These are phyloP conservation scores for Aphelinus atriplicis DNA, from an alignment of 1,140 invertebrate genomes.

Conservation along the genomic window DNA sequence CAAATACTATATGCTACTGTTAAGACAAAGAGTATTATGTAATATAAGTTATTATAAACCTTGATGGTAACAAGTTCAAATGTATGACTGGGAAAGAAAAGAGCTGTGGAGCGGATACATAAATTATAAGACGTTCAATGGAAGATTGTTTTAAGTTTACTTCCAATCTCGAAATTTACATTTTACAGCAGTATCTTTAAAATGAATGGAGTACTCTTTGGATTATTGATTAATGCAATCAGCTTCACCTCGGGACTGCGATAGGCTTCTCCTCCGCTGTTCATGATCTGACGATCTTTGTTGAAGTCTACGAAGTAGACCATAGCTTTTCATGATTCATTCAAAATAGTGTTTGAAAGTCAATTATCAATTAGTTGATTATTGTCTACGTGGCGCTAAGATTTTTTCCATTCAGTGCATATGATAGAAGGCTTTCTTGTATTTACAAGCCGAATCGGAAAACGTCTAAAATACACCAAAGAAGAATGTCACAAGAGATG, in stretches of 20 bases:
- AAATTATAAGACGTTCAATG: conserved; percentile 37
- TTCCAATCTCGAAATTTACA: conserved; percentile 50
- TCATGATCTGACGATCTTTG: too few relatives aligned
- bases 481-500: conserved; percentile 27
- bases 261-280: conserved; percentile 18
- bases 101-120: conserved; percentile 16
- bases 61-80: neutral
- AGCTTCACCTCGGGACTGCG: conserved; percentile 41
- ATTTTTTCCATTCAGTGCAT: conserved; percentile 17
- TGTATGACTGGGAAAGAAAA: conserved; percentile 19
- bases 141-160: conserved; percentile 47
- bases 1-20: conserved; percentile 18
- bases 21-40: conserved; percentile 15
- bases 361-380: conserved; percentile 22
- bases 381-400: conserved; percentile 45
- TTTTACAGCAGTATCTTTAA: conserved; percentile 50
- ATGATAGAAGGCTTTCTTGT: conserved; percentile 39
- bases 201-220: conserved; percentile 44
- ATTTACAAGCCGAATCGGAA: conserved; percentile 43
- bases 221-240: conserved; percentile 42
- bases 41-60: conserved; percentile 16
- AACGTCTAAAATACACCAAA: conserved; percentile 18
- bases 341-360: too few relatives aligned
- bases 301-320: too few relatives aligned
- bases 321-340: too few relatives aligned